These are phyloP conservation scores for Parazoanthus atlanticus DNA, from an alignment of 92 coral and sea anemone species.

Conservation along the genomic window DNA sequence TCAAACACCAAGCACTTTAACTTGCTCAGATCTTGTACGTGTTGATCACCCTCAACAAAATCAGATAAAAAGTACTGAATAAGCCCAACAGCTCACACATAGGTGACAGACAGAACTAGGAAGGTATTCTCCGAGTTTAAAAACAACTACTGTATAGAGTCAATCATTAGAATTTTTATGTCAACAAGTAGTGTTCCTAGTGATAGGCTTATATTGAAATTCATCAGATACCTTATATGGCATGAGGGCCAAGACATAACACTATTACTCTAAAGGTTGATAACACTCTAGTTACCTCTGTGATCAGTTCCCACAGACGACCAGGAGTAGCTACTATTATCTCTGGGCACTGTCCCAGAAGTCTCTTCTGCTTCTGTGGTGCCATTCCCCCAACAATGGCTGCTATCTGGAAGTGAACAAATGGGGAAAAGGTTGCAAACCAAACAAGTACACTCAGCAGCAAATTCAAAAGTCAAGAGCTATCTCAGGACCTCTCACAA, in stretches of 20 bases:
- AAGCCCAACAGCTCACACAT: background rate
- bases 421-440: background rate
- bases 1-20: conserved; percentile 90
- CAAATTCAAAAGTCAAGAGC: too few species aligned
- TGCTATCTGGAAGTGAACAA: conserved; percentile 60
- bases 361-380: conserved; percentile 88
- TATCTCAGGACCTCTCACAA: too few species aligned
- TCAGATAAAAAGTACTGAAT: background rate
- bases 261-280: background rate
- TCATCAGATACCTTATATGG: too few species aligned
- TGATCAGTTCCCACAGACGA: conserved; percentile 90
- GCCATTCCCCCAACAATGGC: conserved; percentile 99
- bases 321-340: conserved; percentile 96
- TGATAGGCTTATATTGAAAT: too few species aligned
- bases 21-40: conserved; percentile 65
- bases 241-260: background rate
- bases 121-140: background rate
- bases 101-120: background rate
- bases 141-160: too few species aligned
- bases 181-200: too few species aligned
- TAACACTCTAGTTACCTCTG: conserved; percentile 59
- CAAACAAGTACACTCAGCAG: background rate
- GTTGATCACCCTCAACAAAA: conserved; percentile 74
- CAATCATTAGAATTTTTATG: too few species aligned
- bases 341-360: conserved; percentile 81